Percentiles rank a stretch among this genome's conserved stretches.
phyloP scores from a whole-genome alignment of 2,888 invertebrate species.

The Augiades crinisus region DNA sequence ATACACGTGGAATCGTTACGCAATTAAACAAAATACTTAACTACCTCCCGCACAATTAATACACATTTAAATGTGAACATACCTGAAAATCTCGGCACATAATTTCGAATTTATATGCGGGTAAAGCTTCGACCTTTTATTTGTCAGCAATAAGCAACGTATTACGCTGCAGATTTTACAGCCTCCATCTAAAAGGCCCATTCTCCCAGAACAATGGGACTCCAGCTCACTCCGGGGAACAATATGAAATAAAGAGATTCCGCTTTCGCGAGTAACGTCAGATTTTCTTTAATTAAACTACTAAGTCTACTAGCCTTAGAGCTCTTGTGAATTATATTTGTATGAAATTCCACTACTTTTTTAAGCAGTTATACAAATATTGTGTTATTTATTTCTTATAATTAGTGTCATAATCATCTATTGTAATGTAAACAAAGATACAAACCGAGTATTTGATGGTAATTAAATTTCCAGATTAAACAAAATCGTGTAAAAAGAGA shows the following conservation, averaged over 20 bases:
- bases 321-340: neutral
- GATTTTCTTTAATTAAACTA: slow-evolving; percentile 10
- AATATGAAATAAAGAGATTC: slow-evolving; percentile 28
- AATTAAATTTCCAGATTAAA: too few species aligned
- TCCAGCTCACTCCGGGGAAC: slow-evolving; percentile 28
- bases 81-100: neutral
- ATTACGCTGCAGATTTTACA: slow-evolving; percentile 32
- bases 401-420: too few species aligned
- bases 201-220: slow-evolving; percentile 29
- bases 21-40: too few species aligned
- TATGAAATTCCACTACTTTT: too few species aligned
- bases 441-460: too few species aligned
- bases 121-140: slow-evolving; percentile 8
- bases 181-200: slow-evolving; percentile 19
- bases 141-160: slow-evolving; percentile 28
- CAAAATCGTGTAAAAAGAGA: too few species aligned
- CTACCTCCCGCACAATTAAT: neutral
- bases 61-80: neutral
- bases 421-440: too few species aligned
- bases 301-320: neutral
- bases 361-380: too few species aligned
- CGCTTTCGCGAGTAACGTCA: slow-evolving; percentile 6
- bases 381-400: too few species aligned
- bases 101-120: neutral
- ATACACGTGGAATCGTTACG: too few species aligned